phyloP scores from a whole-genome alignment of 2,888 invertebrate species.

The Sicus ferrugineus region DNA sequence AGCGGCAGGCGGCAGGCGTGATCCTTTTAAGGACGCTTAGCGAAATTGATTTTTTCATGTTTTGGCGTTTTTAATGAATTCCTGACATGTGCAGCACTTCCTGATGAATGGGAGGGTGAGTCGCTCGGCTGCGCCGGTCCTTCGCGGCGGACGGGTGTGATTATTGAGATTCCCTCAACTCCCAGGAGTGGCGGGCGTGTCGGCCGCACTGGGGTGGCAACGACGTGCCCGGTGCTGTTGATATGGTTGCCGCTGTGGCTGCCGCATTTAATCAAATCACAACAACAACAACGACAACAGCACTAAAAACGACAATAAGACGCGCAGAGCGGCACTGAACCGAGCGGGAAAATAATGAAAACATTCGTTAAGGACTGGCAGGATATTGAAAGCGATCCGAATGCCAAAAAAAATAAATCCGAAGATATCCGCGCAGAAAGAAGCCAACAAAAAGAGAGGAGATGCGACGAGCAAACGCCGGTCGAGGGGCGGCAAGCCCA shows the following conservation, averaged over 20 bases:
- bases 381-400: constrained; percentile 57
- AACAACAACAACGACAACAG: constrained; percentile 36
- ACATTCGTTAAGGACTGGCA: constrained; percentile 51
- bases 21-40: constrained; percentile 38
- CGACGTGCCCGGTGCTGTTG: constrained; percentile 2
- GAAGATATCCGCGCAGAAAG: background rate
- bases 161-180: constrained; percentile 44
- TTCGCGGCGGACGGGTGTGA: constrained; percentile 39
- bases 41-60: constrained; percentile 48
- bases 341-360: constrained; percentile 63
- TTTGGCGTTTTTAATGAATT: constrained; percentile 57
- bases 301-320: constrained; percentile 32
- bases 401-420: constrained; percentile 34
- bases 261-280: constrained; percentile 36
- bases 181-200: constrained; percentile 37
- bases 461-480: background rate
- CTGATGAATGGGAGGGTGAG: background rate
- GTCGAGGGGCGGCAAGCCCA: constrained; percentile 29
- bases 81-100: constrained; percentile 53
- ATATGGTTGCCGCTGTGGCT: constrained; percentile 28
- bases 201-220: background rate
- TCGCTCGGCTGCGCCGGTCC: background rate
- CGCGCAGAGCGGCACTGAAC: constrained; percentile 46
- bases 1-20: background rate
- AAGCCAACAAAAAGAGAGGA: constrained; percentile 1